These are phyloP conservation scores for Thera obeliscata DNA, from an alignment of 2,888 invertebrate genomes.

Conservation along the genomic window DNA sequence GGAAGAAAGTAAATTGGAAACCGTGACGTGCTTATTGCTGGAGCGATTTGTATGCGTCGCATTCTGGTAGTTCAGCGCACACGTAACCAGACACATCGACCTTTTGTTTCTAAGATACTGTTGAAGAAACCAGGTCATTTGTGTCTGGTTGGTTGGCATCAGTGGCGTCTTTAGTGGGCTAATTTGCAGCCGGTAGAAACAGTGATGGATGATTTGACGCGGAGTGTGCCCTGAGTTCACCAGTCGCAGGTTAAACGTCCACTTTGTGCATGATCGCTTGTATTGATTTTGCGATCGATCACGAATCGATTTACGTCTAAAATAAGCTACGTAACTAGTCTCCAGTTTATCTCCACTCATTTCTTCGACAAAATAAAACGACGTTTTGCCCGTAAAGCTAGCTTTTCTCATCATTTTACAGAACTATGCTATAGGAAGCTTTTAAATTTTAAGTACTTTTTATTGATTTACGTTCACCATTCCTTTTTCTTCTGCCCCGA, in stretches of 20 bases:
- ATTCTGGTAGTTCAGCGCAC: constrained; percentile 57
- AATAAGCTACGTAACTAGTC: background rate
- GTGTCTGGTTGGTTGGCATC: constrained; percentile 53
- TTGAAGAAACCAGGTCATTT: constrained; percentile 35
- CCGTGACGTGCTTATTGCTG: constrained; percentile 64
- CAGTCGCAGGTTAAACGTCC: constrained; percentile 79
- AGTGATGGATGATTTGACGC: constrained; percentile 77
- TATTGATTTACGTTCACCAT: constrained; percentile 54
- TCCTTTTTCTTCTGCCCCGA: constrained; percentile 47
- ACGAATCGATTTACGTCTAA: constrained; percentile 55
- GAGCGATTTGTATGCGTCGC: constrained; percentile 75
- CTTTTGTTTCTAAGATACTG: constrained; percentile 12
- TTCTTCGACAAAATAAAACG: background rate
- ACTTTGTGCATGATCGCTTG: constrained; percentile 78
- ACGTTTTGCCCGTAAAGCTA: constrained; percentile 27
- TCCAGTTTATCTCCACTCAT: background rate
- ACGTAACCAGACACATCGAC: constrained; percentile 40
- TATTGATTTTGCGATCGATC: constrained; percentile 80
- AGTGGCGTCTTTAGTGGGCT: constrained; percentile 72
- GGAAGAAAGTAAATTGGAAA: constrained; percentile 75
- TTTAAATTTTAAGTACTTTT: constrained; percentile 48
- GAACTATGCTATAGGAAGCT: constrained; percentile 52
- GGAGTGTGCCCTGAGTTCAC: constrained; percentile 64
- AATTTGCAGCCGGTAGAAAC: constrained; percentile 72
- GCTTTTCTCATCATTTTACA: constrained; percentile 1